Percentiles rank a stretch among this genome's conserved stretches.
phyloP scores from a whole-genome alignment of 2,888 invertebrate species.

The Spilosoma lubricipeda region DNA sequence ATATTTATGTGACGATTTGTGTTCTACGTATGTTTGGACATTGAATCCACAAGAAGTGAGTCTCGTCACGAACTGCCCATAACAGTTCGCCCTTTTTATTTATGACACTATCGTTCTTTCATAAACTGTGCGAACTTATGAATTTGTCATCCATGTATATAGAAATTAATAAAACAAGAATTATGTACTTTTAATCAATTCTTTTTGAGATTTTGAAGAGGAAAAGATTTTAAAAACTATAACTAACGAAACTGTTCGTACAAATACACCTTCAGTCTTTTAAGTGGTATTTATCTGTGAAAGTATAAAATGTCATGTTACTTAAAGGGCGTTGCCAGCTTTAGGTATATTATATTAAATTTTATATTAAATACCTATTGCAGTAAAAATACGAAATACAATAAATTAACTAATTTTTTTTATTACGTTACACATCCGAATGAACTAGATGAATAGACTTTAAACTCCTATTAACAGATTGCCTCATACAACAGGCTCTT shows the following conservation, averaged over 20 bases:
- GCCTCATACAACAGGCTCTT: neutral
- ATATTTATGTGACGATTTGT: constrained; percentile 27
- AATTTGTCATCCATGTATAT: neutral
- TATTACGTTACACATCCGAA: too few relatives aligned
- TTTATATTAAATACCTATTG: too few relatives aligned
- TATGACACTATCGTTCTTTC: constrained; percentile 26
- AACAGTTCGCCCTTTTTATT: constrained; percentile 34
- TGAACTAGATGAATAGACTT: too few relatives aligned
- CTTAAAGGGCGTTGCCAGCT: neutral
- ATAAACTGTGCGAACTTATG: constrained; percentile 37
- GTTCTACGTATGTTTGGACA: constrained; percentile 13
- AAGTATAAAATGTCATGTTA: neutral
- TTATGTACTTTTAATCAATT: neutral
- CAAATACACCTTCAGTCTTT: neutral
- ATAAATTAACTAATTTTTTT: too few relatives aligned
- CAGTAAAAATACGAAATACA: too few relatives aligned
- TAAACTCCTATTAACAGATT: neutral
- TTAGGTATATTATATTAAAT: too few relatives aligned
- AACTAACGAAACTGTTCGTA: neutral
- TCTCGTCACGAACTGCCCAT: constrained; percentile 40
- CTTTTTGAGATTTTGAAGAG: too few relatives aligned
- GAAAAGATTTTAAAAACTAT: neutral
- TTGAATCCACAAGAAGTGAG: constrained; percentile 25
- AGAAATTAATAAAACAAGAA: neutral
- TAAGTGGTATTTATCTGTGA: neutral